phyloP scores from a whole-genome alignment of 2,797 vertebrate genomes.

The Pampus argenteus region DNA sequence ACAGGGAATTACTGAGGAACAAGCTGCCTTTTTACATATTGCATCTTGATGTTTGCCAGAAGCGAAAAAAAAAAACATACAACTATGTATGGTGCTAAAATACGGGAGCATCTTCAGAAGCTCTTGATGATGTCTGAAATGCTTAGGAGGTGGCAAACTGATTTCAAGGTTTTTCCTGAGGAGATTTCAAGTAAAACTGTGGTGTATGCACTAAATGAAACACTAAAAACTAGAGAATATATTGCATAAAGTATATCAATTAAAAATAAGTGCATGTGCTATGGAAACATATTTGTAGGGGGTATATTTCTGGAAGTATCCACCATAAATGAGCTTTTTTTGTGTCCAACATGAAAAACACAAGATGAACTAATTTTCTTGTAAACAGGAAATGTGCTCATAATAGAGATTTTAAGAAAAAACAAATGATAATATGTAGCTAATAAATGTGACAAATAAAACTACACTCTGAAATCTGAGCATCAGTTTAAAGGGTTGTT shows the following conservation, averaged over 20 bases:
- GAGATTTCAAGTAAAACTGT: conserved; percentile 17
- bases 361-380: background rate
- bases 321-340: background rate
- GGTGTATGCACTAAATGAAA: background rate
- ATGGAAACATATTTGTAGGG: background rate
- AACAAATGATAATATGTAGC: background rate
- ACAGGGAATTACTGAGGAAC: conserved; percentile 42
- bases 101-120: conserved; percentile 15
- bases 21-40: conserved; percentile 45
- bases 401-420: too few species aligned
- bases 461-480: too few species aligned
- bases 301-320: background rate
- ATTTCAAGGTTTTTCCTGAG: conserved; percentile 23
- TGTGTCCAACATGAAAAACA: background rate
- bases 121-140: conserved; percentile 22
- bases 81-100: background rate
- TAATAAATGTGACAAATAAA: background rate
- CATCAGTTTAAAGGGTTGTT: background rate
- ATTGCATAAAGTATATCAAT: background rate
- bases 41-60: conserved; percentile 32
- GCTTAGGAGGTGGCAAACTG: conserved; percentile 16
- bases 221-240: background rate
- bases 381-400: too few species aligned
- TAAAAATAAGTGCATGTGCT: background rate
- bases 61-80: conserved; percentile 14